Evolutionary conservation across 1,140 invertebrate genomes (phyloP).

Genomic region (Drosophila ohnishii): DNA sequence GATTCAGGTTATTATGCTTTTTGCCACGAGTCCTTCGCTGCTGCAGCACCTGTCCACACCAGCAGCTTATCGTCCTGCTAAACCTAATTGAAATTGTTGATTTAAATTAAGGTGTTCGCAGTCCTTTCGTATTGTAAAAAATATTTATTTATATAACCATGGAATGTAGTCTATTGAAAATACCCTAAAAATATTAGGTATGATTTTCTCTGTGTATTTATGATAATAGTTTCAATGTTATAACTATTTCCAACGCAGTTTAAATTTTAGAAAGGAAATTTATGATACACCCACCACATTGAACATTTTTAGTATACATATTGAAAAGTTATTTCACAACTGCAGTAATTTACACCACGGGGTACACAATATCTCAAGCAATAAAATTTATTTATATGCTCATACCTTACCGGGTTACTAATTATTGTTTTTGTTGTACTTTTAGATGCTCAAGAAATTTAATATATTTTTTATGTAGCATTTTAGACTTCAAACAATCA

Average conservation of each 20-base stretch:
- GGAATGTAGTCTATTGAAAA: too few species aligned
- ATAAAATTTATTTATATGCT: background rate
- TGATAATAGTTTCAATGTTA: background rate
- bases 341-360: background rate
- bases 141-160: too few species aligned
- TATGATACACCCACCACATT: background rate
- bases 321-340: background rate
- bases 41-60: conserved; percentile 21
- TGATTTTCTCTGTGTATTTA: too few species aligned
- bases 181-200: too few species aligned
- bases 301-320: background rate
- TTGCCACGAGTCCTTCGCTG: background rate
- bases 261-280: background rate
- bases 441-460: background rate
- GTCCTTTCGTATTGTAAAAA: background rate
- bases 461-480: background rate
- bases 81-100: conserved; percentile 40
- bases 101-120: conserved; percentile 33
- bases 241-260: too few species aligned
- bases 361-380: background rate
- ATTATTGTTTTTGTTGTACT: background rate
- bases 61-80: conserved; percentile 15
- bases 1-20: conserved; percentile 48
- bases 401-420: background rate
- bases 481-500: background rate